phyloP scores from a whole-genome alignment of 2,113 vertebrate species.

The Strix aluco region DNA sequence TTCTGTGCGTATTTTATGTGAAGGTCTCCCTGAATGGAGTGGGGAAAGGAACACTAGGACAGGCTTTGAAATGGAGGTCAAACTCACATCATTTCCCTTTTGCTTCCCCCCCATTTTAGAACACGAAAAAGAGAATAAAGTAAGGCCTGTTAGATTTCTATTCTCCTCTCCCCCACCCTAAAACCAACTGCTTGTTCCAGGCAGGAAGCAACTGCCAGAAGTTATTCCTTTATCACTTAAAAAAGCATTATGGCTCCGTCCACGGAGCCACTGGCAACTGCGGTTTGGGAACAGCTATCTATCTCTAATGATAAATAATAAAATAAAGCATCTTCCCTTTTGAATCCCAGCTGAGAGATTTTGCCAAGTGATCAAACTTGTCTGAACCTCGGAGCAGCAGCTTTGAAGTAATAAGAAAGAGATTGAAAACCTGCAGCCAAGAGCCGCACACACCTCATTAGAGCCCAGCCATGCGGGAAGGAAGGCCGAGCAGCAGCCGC shows the following conservation, averaged over 20 bases:
- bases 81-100: not conserved
- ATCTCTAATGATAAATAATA: constrained; percentile 11
- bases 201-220: constrained; percentile 49
- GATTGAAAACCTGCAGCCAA: constrained; percentile 55
- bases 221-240: constrained; percentile 27
- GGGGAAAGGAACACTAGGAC: not conserved
- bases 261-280: not conserved
- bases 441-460: constrained; percentile 70
- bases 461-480: constrained; percentile 62
- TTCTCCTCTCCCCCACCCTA: not conserved
- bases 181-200: not conserved
- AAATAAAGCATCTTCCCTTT: constrained; percentile 11
- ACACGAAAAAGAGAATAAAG: constrained; percentile 11
- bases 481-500: constrained; percentile 56
- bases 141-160: not conserved
- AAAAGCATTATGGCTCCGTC: not conserved
- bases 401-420: constrained; percentile 66
- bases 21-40: not conserved
- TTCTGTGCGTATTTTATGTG: not conserved
- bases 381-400: not conserved
- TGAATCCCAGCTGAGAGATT: constrained; percentile 35
- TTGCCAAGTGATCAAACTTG: constrained; percentile 39
- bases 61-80: constrained; percentile 1
- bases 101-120: not conserved
- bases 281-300: not conserved